These are phyloP conservation scores for Hirtodrosophila cameraria DNA, from an alignment of 2,888 invertebrate species.

Conservation along the genomic window DNA sequence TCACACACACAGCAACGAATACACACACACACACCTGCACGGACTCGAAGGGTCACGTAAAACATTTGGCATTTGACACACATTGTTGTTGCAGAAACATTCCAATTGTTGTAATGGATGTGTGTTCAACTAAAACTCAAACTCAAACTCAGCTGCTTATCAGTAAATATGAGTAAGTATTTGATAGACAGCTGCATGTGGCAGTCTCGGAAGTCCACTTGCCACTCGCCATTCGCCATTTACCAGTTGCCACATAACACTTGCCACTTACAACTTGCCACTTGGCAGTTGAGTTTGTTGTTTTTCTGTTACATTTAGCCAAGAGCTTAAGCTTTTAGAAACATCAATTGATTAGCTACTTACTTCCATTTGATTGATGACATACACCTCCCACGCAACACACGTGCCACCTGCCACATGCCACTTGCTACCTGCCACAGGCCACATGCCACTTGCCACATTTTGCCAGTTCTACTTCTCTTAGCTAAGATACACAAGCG, in stretches of 20 bases:
- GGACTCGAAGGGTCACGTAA: neutral
- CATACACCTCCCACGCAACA: conserved; percentile 15
- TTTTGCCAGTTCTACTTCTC: too few species aligned
- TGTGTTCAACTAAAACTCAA: too few species aligned
- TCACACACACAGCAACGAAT: too few species aligned
- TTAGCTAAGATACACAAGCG: too few species aligned
- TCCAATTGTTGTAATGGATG: conserved; percentile 32
- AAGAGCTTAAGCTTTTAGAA: conserved; percentile 3
- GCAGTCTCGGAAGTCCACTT: conserved; percentile 7
- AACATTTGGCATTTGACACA: conserved; percentile 17
- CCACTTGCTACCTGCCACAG: too few species aligned
- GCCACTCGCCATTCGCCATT: conserved; percentile 6
- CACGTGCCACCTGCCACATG: conserved; percentile 42
- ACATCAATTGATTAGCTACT: conserved; percentile 55
- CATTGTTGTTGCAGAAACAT: conserved; percentile 31
- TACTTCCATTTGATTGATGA: conserved; percentile 50
- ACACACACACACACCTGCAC: too few species aligned
- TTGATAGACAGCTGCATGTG: conserved; percentile 38
- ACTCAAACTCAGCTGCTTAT: conserved; percentile 7
- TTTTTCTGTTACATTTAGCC: conserved; percentile 6
- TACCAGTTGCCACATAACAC: conserved; percentile 12
- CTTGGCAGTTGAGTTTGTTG: conserved; percentile 11
- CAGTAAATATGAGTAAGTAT: too few species aligned
- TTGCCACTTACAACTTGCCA: conserved; percentile 4
- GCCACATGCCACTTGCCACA: too few species aligned